Evolutionary conservation across 2,797 vertebrate genomes (phyloP).

Genomic region (Sebastes aleutianus): DNA sequence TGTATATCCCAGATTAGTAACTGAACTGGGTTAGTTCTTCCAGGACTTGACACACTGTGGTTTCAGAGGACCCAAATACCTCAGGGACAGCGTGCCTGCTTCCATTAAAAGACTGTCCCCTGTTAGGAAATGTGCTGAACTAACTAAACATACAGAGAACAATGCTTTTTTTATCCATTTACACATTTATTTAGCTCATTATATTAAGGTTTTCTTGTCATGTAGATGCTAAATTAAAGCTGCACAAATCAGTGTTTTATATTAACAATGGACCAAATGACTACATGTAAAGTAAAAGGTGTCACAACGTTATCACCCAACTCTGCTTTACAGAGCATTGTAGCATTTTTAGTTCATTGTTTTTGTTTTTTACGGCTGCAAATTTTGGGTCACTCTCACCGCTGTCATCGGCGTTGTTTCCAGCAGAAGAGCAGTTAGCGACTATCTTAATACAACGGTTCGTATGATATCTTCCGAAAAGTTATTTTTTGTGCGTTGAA

Average conservation of each 20-base stretch:
- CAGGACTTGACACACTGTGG: constrained; percentile 50
- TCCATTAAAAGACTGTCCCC: constrained; percentile 48
- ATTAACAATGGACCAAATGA: neutral
- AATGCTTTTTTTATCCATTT: neutral
- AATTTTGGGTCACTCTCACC: neutral
- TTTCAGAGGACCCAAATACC: constrained; percentile 46
- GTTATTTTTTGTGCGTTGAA: neutral
- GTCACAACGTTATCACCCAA: neutral
- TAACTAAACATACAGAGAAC: constrained; percentile 12
- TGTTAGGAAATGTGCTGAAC: constrained; percentile 35
- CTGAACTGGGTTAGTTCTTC: constrained; percentile 79
- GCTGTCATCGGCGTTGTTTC: too few species aligned
- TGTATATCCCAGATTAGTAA: constrained; percentile 73
- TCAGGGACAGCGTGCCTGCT: constrained; percentile 49
- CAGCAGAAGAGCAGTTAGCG: rapidly evolving
- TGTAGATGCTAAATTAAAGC: neutral
- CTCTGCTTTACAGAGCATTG: neutral
- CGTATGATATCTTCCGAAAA: neutral
- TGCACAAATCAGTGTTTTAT: neutral
- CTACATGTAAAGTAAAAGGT: neutral
- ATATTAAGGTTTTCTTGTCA: neutral
- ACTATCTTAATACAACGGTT: rapidly evolving
- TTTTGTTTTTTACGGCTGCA: neutral
- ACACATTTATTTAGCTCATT: neutral
- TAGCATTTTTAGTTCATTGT: neutral